phyloP scores from a whole-genome alignment of 2,888 invertebrate genomes.

The Sturmia bella region DNA sequence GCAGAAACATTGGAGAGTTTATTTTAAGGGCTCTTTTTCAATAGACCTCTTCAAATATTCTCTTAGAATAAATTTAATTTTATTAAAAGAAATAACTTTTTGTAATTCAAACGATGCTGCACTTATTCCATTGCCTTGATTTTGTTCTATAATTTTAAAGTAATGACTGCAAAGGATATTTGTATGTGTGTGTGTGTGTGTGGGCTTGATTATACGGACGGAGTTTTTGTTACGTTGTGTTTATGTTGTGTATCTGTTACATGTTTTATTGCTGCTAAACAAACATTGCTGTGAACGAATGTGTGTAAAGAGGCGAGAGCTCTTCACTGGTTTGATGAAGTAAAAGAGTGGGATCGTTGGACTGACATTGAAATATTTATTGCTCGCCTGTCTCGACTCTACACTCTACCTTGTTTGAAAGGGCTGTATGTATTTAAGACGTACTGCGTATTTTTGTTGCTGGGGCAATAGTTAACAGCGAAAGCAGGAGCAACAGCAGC shows the following conservation, averaged over 20 bases:
- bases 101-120: background rate
- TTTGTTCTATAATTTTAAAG: slow-evolving; percentile 11
- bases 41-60: too few relatives aligned
- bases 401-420: slow-evolving; percentile 44
- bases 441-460: background rate
- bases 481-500: slow-evolving; percentile 47
- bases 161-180: slow-evolving; percentile 17
- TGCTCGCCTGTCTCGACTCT: slow-evolving; percentile 74
- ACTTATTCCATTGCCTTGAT: background rate
- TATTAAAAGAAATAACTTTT: too few relatives aligned
- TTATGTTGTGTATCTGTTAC: background rate
- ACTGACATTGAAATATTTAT: slow-evolving; percentile 81
- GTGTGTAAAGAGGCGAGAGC: background rate
- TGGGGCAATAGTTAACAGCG: slow-evolving; percentile 51
- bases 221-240: slow-evolving; percentile 30
- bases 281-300: slow-evolving; percentile 8
- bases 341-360: slow-evolving; percentile 56
- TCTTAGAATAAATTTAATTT: too few relatives aligned
- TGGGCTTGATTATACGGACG: slow-evolving; percentile 37
- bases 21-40: too few relatives aligned
- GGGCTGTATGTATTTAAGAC: background rate
- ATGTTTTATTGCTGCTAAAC: slow-evolving; percentile 16
- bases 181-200: background rate
- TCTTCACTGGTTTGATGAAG: background rate
- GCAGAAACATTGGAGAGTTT: too few relatives aligned